Evolutionary conservation across 2,888 invertebrate species (phyloP), one percentile per base, ranked within the genome.

Genomic region (Drosophila acutilabella): DNA sequence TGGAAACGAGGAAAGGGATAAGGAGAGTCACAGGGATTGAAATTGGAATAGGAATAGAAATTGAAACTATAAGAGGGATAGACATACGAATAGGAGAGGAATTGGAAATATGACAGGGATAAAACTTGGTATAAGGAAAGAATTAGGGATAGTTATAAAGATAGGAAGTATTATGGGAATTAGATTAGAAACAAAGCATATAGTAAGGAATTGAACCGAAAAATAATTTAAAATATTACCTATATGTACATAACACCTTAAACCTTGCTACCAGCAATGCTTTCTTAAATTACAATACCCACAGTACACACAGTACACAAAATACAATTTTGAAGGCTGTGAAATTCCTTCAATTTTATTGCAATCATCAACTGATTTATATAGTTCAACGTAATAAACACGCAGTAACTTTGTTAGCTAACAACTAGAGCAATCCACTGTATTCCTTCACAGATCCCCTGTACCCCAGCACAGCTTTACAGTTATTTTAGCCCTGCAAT

Each of bases 401-500:
- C 38, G 26, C 13, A 13, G 13, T 7, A 48, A 64, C 47, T 68
- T 56, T 10, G 33, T 68, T 53, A 50, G 30, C 33, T 48, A 26
- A 65, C 18, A 51, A 71, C 42, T 40, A 8, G 11, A 18, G 14
- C 33, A 13, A 47, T 36, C 20, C 50, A 26, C 26, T 40, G 8
- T 11, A 10, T 13, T 7, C 14, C 40, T 7, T 8, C 8, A 6
- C 30, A 1, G 30, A 1, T 8, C 8, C 30, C 7, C 30, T 30
- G 30, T 30, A 6, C 2, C 30, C 8, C 30, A 30, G 6, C 45
- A 14, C 8, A 60, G 18, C 10, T 59, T 47, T 42, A 13, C 26
- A 58, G 42, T 47, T 26, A 50, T 14, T 47, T 36, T 59, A 38
- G 41, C 41, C 23, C 67, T 58, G 66, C 78, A 85, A 88, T 90